Percentiles rank a stretch among this genome's conserved stretches.
Conservation (phyloP, 2,797 vertebrate genomes). For the Protonibea diacanthus region DNA sequence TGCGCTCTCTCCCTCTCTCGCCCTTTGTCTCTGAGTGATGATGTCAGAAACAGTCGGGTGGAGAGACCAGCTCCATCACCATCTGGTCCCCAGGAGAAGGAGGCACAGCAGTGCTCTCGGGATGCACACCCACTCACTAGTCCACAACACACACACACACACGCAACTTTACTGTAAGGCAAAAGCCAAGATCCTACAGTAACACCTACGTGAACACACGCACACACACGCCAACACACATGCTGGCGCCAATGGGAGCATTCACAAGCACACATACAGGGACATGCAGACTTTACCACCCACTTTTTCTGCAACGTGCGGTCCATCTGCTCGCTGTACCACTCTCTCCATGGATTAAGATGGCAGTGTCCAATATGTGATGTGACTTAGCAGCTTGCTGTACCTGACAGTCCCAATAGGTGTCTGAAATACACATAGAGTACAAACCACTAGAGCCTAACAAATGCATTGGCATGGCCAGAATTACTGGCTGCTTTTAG, state of each 20-base stretch:
- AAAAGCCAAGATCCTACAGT: constrained; percentile 66
- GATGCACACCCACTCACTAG: constrained; percentile 66
- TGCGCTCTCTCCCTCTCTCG: not conserved
- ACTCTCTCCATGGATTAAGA: constrained; percentile 54
- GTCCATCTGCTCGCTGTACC: constrained; percentile 77
- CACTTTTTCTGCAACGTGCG: constrained; percentile 71
- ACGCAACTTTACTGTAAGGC: constrained; percentile 45
- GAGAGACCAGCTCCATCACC: constrained; percentile 60
- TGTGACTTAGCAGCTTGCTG: constrained; percentile 42
- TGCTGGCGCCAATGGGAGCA: constrained; percentile 64
- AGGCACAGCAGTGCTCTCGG: constrained; percentile 64
- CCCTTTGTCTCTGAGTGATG: constrained; percentile 42
- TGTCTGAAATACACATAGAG: constrained; percentile 26
- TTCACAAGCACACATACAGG: constrained; percentile 64
- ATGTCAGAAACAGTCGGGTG: constrained; percentile 68
- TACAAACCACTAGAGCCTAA: constrained; percentile 18
- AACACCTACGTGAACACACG: constrained; percentile 53
- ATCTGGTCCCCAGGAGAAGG: constrained; percentile 77
- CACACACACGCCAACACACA: constrained; percentile 61
- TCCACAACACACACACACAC: constrained; percentile 46
- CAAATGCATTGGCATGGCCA: not conserved
- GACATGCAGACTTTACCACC: constrained; percentile 73
- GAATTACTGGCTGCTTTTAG: not conserved
- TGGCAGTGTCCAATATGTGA: constrained; percentile 54
- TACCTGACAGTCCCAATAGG: constrained; percentile 44